Evolutionary conservation across 1,140 invertebrate genomes (phyloP).

Genomic region (Dreissena polymorpha): DNA sequence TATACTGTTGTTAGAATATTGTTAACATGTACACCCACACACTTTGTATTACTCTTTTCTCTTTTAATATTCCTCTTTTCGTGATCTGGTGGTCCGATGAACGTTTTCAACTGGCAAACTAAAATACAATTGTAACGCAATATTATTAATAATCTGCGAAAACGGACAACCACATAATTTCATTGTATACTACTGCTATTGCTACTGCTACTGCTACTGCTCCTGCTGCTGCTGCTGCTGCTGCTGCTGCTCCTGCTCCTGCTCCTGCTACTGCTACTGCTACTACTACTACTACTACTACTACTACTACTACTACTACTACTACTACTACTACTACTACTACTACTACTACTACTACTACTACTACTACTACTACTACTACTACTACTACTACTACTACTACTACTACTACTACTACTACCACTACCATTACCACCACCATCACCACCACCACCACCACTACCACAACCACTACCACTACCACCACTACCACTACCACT

Average conservation of each 20-base stretch:
- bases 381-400: neutral
- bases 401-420: conserved; percentile 3
- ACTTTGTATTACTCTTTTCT: too few species aligned
- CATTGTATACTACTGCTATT: neutral
- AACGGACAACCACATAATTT: too few species aligned
- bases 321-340: conserved; percentile 2
- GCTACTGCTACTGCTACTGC: conserved; percentile 9
- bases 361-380: neutral
- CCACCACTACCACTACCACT: neutral
- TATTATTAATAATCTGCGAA: too few species aligned
- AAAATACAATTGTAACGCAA: too few species aligned
- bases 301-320: conserved; percentile 2
- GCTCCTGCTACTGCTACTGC: neutral
- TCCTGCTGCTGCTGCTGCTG: neutral
- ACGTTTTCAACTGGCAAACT: too few species aligned
- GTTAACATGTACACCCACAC: too few species aligned
- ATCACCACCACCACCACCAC: neutral
- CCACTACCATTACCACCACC: neutral
- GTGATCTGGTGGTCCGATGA: too few species aligned
- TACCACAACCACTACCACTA: neutral
- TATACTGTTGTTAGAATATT: too few species aligned
- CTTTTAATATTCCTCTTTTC: too few species aligned
- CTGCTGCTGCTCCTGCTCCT: neutral
- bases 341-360: conserved; percentile 3
- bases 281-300: conserved; percentile 3